These are phyloP conservation scores for Drosophila hydei DNA, from an alignment of 1,140 invertebrate species.

Conservation along the genomic window DNA sequence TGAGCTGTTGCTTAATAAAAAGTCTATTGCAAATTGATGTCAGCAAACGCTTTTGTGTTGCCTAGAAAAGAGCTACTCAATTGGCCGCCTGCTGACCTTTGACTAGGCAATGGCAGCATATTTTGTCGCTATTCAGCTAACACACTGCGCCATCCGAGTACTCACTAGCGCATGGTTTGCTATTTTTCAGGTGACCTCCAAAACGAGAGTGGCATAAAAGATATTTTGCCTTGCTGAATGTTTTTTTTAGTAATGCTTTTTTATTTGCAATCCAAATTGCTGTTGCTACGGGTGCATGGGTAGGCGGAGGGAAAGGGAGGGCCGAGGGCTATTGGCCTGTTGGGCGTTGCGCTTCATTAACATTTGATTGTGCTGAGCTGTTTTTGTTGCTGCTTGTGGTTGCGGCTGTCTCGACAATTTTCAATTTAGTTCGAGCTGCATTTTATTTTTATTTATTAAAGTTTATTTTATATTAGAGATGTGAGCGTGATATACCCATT, in stretches of 20 bases:
- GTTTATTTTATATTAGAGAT: constrained; percentile 17
- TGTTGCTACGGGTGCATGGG: not conserved
- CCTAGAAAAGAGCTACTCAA: constrained; percentile 27
- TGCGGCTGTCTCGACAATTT: constrained; percentile 33
- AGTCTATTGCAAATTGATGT: constrained; percentile 3
- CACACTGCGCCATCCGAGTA: not conserved
- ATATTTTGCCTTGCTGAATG: constrained; percentile 35
- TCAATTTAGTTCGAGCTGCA: constrained; percentile 19
- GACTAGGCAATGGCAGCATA: constrained; percentile 20
- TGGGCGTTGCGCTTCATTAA: constrained; percentile 31
- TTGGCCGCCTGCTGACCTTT: constrained; percentile 44
- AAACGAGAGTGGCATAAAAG: constrained; percentile 37
- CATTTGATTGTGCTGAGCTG: constrained; percentile 35
- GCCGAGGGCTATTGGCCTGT: constrained; percentile 16
- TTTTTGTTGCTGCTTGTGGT: constrained; percentile 24
- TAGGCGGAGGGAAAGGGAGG: not conserved
- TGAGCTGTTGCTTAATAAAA: not conserved
- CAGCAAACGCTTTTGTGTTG: constrained; percentile 18
- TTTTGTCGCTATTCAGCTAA: constrained; percentile 11
- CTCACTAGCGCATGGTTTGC: not conserved
- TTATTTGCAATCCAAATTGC: constrained; percentile 28
- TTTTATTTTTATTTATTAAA: constrained; percentile 12
- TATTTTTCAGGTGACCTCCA: constrained; percentile 39
- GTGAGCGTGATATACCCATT: constrained; percentile 9
- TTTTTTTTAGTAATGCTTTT: constrained; percentile 37